A percentile compares a stretch with the other conserved stretches of the same genome.
These are phyloP conservation scores for Drosophila guanche DNA, from an alignment of 1,140 invertebrate genomes.

Conservation along the genomic window DNA sequence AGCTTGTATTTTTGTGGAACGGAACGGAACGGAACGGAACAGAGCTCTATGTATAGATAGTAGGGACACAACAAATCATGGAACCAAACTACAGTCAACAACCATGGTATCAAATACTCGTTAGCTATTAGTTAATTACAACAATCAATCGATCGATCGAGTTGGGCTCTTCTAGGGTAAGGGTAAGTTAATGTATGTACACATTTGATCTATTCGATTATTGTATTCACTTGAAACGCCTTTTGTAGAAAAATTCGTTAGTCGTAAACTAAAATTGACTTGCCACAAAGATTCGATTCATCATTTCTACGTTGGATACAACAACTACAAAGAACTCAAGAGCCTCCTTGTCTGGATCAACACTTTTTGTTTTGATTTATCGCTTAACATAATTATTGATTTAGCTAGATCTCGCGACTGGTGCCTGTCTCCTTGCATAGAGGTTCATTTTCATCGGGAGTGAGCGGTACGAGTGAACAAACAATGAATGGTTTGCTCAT, in stretches of 20 bases:
- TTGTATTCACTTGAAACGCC: constrained; percentile 70
- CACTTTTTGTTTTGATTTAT: constrained; percentile 35
- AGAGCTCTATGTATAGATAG: constrained; percentile 24
- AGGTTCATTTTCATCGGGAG: constrained; percentile 12
- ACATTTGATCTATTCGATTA: constrained; percentile 56
- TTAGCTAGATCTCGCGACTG: constrained; percentile 39
- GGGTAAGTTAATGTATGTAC: constrained; percentile 37
- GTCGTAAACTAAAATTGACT: constrained; percentile 56
- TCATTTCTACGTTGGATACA: constrained; percentile 6
- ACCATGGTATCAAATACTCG: constrained; percentile 51
- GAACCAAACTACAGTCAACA: constrained; percentile 56
- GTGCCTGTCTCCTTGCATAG: background rate
- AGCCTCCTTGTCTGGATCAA: constrained; percentile 9
- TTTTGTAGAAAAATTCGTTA: constrained; percentile 64
- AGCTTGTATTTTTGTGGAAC: constrained; percentile 16
- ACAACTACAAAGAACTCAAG: constrained; percentile 23
- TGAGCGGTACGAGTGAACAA: constrained; percentile 15
- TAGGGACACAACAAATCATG: constrained; percentile 43
- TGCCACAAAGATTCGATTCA: constrained; percentile 17
- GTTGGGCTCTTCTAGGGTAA: background rate
- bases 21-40: constrained; percentile 43
- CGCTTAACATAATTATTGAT: constrained; percentile 51
- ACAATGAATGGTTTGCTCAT: constrained; percentile 38
- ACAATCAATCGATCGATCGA: background rate
- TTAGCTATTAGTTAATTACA: constrained; percentile 26